Base-by-base conservation (phyloP, 1,140 invertebrate genomes). In the Stenopsyche tienmushanensis region DNA sequence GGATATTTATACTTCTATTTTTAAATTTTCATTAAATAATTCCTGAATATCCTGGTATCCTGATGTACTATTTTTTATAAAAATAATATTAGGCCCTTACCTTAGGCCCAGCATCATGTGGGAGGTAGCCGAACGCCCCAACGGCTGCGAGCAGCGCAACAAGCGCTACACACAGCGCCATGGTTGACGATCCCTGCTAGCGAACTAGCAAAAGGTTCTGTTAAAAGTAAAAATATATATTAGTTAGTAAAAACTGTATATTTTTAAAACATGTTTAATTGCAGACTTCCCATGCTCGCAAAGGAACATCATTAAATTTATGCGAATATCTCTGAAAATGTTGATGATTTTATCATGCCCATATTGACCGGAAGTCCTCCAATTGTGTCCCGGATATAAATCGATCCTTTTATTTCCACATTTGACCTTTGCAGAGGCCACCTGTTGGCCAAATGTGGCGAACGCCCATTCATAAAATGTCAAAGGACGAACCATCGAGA, bases 101-200 rank as follows among this genome's bases (percentile, higher is more conserved):
- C 60, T 69, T 69, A 53, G 67, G 67, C 26, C 67, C 67, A 39
- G 64, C 67, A 66, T 69, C 67, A 21, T 69, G 67, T 10, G 67
- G 67, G 9, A 69, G 34, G 39, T 69, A 69, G 25, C 55, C 67
- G 24, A 69, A 45, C n/a, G 47, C 47, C 39, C 64, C 64, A 25
- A 49, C 58, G n/a, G 54, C 58, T 34, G 64, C 64, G 20, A 69
- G 54, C 26, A 69, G 64, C 64, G 67, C 67, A 23, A 69, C 15
- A 18, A 69, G 64, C 52, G 67, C 64, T 24, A 63, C 59, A 7
- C 59, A 54, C 29, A 66, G 64, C 59, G 64, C 64, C 67, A 69
- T 69, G 10, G 29, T 63, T 62, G 39, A 44, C 26, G 15, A 54
- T 39, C 17, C 10, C 62, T 62, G 49, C 47, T 26, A 52, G 58